phyloP scores from a whole-genome alignment of 2,113 vertebrate species.

The Eudyptes chrysolophus region DNA sequence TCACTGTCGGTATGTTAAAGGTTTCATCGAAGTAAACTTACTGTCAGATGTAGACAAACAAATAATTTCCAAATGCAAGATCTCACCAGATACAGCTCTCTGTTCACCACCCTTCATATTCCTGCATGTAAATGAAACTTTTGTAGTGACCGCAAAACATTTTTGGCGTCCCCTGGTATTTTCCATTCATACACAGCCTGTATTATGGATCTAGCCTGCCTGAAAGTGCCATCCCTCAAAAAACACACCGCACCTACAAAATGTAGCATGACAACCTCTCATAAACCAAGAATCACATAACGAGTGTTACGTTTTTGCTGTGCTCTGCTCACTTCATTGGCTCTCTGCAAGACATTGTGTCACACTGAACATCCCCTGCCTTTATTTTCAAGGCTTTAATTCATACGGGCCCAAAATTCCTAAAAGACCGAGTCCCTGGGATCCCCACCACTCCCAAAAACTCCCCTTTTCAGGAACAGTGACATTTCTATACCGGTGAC shows the following conservation, averaged over 20 bases:
- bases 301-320: fast-evolving
- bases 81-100: background rate
- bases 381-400: background rate
- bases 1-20: background rate
- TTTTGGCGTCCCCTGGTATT: background rate
- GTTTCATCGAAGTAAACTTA: background rate
- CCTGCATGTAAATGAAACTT: background rate
- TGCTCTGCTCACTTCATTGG: background rate
- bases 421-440: background rate
- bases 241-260: background rate
- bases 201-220: background rate
- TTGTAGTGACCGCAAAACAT: background rate
- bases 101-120: background rate
- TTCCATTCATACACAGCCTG: background rate
- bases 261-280: fast-evolving
- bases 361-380: background rate
- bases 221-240: background rate
- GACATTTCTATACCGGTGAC: background rate
- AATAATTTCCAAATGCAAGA: background rate
- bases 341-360: background rate
- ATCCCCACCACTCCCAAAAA: background rate
- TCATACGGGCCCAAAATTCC: background rate
- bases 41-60: background rate
- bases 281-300: fast-evolving
- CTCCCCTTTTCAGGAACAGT: background rate